Evolutionary conservation across 2,888 invertebrate species (phyloP).

Genomic region (Troilus luridus): DNA sequence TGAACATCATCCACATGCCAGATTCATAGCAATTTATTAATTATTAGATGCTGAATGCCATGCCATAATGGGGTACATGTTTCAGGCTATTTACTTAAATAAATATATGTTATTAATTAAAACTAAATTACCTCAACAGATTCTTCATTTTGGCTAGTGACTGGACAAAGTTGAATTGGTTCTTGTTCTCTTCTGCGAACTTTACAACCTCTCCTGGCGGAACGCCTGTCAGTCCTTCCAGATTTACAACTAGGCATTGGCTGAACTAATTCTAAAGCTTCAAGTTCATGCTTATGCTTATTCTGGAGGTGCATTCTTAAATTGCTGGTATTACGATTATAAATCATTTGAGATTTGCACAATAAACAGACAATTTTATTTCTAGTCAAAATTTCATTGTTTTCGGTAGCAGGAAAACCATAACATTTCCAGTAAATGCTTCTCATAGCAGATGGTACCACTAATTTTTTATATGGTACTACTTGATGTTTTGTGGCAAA

Average conservation of each 20-base stretch:
- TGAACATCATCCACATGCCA: too few relatives aligned
- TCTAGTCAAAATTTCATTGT: slow-evolving; percentile 67
- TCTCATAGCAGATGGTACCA: slow-evolving; percentile 71
- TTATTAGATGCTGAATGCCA: too few relatives aligned
- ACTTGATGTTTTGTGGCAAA: slow-evolving; percentile 45
- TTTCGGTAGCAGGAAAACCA: slow-evolving; percentile 72
- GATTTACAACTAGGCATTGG: slow-evolving; percentile 58
- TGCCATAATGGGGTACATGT: too few relatives aligned
- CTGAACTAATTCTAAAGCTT: slow-evolving; percentile 59
- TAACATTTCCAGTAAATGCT: slow-evolving; percentile 73
- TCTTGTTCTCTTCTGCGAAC: slow-evolving; percentile 23
- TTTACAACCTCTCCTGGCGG: slow-evolving; percentile 67
- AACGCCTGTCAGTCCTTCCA: slow-evolving; percentile 65
- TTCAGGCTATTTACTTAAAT: too few relatives aligned
- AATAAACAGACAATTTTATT: slow-evolving; percentile 71
- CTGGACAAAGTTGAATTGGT: slow-evolving; percentile 10
- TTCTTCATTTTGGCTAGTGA: slow-evolving; percentile 46
- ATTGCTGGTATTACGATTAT: slow-evolving; percentile 72
- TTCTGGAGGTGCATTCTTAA: slow-evolving; percentile 72
- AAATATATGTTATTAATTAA: not conserved
- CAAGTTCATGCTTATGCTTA: slow-evolving; percentile 68
- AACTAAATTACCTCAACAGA: slow-evolving; percentile 5
- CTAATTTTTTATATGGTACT: slow-evolving; percentile 69
- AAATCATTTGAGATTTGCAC: slow-evolving; percentile 71
- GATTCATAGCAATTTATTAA: too few relatives aligned